A percentile compares a stretch with the other conserved stretches of the same genome.
Evolutionary conservation across 2,888 invertebrate genomes (phyloP).

Genomic region (Ophion slaviceki): DNA sequence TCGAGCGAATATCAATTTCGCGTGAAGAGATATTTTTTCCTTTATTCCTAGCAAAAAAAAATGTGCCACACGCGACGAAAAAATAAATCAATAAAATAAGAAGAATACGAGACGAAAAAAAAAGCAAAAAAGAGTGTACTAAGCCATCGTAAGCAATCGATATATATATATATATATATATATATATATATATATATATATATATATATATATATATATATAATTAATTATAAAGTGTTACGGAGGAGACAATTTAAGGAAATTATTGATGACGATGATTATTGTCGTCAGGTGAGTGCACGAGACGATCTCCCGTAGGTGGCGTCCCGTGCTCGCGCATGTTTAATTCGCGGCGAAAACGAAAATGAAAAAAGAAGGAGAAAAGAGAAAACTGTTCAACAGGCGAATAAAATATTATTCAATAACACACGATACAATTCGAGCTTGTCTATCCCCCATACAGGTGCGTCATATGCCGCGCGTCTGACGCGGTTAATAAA

Average conservation of each 20-base stretch:
- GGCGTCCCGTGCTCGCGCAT: conserved; percentile 66
- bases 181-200: background rate
- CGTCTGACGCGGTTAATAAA: background rate
- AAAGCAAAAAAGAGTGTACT: conserved; percentile 64
- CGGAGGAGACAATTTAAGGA: conserved; percentile 68
- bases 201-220: background rate
- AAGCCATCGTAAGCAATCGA: conserved; percentile 75
- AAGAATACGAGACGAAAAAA: conserved; percentile 48
- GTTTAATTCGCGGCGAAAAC: conserved; percentile 59
- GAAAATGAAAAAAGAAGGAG: conserved; percentile 69
- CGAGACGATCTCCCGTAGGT: conserved; percentile 54
- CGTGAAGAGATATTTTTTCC: background rate
- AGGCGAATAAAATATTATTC: conserved; percentile 77
- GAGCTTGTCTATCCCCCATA: background rate
- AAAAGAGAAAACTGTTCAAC: conserved; percentile 74
- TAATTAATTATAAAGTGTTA: conserved; percentile 78
- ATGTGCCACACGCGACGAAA: conserved; percentile 63
- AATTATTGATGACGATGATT: conserved; percentile 73
- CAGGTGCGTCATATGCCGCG: background rate
- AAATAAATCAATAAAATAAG: conserved; percentile 44
- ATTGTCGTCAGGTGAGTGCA: conserved; percentile 77
- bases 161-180: conserved; percentile 71
- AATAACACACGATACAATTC: conserved; percentile 64
- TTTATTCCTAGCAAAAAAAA: conserved; percentile 57
- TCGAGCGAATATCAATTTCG: background rate